Conservation (phyloP, 2,888 invertebrate species). For the Rhogogaster chlorosoma region DNA sequence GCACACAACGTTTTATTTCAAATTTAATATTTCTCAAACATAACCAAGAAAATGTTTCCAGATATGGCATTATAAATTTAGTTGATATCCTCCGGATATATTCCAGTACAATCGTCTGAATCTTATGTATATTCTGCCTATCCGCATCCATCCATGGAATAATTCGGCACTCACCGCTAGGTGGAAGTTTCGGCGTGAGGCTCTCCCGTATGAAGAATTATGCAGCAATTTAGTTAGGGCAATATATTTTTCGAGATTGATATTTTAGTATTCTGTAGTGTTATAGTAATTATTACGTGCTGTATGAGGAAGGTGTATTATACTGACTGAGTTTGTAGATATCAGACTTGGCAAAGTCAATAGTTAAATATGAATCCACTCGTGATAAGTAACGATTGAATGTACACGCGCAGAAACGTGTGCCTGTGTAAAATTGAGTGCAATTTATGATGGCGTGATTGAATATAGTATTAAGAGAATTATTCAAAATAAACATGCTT, state of each 20-base stretch:
- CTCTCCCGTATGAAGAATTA: background rate
- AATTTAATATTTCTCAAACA: too few species aligned
- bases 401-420: background rate
- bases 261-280: background rate
- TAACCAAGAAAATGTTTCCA: background rate
- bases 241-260: background rate
- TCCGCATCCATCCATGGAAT: background rate
- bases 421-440: background rate
- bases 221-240: background rate
- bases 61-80: background rate
- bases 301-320: background rate
- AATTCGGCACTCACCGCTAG: background rate
- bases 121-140: background rate
- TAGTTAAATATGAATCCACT: background rate
- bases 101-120: background rate
- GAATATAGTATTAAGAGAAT: background rate
- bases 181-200: background rate
- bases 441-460: background rate
- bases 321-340: conserved; percentile 2
- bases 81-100: background rate
- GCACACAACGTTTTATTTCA: too few species aligned
- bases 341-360: background rate
- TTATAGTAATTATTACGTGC: background rate
- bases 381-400: background rate
- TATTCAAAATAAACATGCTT: background rate